Base-by-base conservation (phyloP, 1,140 invertebrate genomes). In the Drosophila triauraria region DNA sequence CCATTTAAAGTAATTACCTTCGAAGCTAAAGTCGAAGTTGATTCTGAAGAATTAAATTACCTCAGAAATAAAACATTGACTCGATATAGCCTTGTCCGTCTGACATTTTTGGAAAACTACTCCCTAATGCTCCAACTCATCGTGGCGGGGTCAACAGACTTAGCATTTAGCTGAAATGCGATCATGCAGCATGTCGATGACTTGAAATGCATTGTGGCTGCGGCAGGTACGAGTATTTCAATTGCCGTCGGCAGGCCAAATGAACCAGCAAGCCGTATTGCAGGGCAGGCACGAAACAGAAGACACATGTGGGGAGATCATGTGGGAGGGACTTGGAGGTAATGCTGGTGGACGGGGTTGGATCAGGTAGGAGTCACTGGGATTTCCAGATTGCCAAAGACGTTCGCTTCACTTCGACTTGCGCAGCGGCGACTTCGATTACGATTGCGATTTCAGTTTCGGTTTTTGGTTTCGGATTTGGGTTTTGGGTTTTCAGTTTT, bases 311-410 rank as follows among this genome's bases (percentile, higher is more conserved):
- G 69, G 17, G 68, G 69, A 70, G 69, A 59, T 58, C 67, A 43
- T 71, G 69, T 72, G 69, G 69, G 69, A 72, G 69, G 69, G 46
- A 27, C 69, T 50, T 13, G 40, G 32, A 46, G 35, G 48, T 27
- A 8, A 15, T n/a, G 38, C 17, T 6, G 17, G 35, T 25, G 40
- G 56, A 58, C 35, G 40, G 62, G 60, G 62, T 35, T 42, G 56
- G 56, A 46, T 46, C 35, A 25, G 47, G n/a, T 54, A 46, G 62
- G 53, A 71, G 69, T 71, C 38, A 48, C 30, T 59, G 69, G 67
- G 69, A 71, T 71, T 72, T 72, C 69, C 69, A 72, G 67, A 72
- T 72, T 72, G 69, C 69, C 69, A 72, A 59, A 72, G 69, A 72
- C 67, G 46, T 27, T 72, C 68, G 69, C 67, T 72, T 72, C 69